Evolutionary conservation across 2,888 invertebrate genomes (phyloP), one percentile per base, ranked within the genome.

Genomic region (Patella caerulea): DNA sequence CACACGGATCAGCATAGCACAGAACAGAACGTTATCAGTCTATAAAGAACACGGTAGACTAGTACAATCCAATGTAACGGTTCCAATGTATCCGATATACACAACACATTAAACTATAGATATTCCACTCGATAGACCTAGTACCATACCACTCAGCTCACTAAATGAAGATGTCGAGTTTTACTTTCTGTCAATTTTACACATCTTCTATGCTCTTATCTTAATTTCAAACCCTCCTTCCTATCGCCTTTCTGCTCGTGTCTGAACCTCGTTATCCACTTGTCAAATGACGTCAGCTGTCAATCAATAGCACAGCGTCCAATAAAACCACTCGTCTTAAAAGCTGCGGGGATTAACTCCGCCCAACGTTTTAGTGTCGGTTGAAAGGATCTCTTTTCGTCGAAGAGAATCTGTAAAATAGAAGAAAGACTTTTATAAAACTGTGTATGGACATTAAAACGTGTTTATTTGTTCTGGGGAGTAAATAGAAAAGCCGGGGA

Each of bases 261-360:
- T 70, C 75, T 71, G 55, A 75, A 71, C 75, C 71, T 71, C 70
- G 70, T 75, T 71, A 71, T 71, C 75, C 70, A 70, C 56, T 71
- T 75, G 75, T 70, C 75, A 75, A 70, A 71, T 75, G 75, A 75
- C 75, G 75, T 75, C 75, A 75, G 70, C 70, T 54, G 75, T 55
- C 75, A 75, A 54, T 75, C 75, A 71, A 24, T 34, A 55, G 15
- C 17, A 19, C 71, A 54, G 53, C 53, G 24, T 70, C 75, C 75
- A 75, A 75, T 75, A 69, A 75, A 17, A 11, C 19, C 19, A 24
- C 65, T 65, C 24, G 65, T 24, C 24, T 11, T 9, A 14, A 65
- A 65, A 65, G 19, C 19, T 24, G 12, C 65, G 14, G 2, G 19
- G 24, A 65, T 65, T 19, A 65, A 24, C 65, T 65, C 65, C 65